Base-by-base conservation (phyloP, 1,140 invertebrate genomes). In the Bombus waltoni region DNA sequence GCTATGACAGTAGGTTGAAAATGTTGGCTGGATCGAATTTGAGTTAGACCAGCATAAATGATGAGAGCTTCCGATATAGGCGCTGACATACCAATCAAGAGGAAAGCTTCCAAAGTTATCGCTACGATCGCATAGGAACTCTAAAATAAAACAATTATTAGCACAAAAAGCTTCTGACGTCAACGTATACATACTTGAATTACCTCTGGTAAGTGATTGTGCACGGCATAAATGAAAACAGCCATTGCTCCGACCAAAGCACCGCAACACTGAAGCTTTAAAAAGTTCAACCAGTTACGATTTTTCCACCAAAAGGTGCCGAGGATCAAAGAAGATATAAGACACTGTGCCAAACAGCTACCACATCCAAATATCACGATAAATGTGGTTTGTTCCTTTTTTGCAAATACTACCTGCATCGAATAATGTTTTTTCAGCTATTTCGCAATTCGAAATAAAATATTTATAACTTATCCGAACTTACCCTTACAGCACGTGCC, bases 211-310 rank as follows among this genome's bases (percentile, higher is more conserved):
- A 96, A 88, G 87, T 96, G 94, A 88, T 94, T 95, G 87, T 96
- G 94, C 32, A 96, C 94, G 70, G 96, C 96, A 86, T 96, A 96
- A 84, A 96, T 95, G 91, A 97, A 97, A 68, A 97, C 95, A 4
- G 95, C 94, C 96, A 97, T 97, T 35, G 96, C 95, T 40, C 96
- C 95, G 10, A 96, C 94, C 44, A 96, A 94, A 53, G 96, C 96
- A 62, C 95, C 93, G 88, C 96, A 97, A 89, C 96, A 97, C 88
- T 97, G 97, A 83, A 97, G 95, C 94, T 97, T 97, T 66, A 97
- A 94, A 94, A 97, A 97, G 88, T 96, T 96, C 42, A 97, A 92
- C 92, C 96, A 97, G 80, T 96, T 96, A 76, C 96, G 95, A 82
- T 96, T 95, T 83, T 95, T 96, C 91, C 95, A 96, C 96, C 96